A percentile compares a stretch with the other conserved stretches of the same genome.
These are phyloP conservation scores for Crocodylus rhombifer DNA, from an alignment of 2,797 vertebrate genomes.

Conservation along the genomic window DNA sequence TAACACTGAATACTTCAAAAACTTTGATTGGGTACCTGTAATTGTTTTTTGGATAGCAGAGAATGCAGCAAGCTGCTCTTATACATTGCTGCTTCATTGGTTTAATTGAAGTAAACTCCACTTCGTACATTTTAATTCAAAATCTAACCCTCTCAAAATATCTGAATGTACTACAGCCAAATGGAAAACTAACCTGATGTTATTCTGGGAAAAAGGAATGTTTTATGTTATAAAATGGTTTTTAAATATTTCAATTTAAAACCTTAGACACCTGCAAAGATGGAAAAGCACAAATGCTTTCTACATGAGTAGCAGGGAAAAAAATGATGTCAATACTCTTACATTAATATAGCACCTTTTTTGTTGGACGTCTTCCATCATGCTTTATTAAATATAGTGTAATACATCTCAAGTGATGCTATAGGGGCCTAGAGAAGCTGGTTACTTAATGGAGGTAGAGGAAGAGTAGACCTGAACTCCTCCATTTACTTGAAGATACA, in stretches of 20 bases:
- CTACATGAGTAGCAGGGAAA: background rate
- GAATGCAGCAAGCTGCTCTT: background rate
- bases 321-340: background rate
- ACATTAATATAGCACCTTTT: conserved; percentile 1
- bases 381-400: conserved; percentile 26
- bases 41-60: background rate
- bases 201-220: too few species aligned
- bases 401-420: conserved; percentile 2
- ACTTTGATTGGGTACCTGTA: background rate
- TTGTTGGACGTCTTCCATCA: conserved; percentile 14
- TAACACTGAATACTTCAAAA: background rate
- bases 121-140: background rate
- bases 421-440: background rate
- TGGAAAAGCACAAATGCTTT: background rate
- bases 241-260: background rate
- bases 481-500: background rate
- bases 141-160: too few species aligned
- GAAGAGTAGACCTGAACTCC: background rate
- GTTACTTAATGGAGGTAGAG: background rate
- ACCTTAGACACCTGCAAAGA: background rate
- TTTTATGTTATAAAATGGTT: background rate
- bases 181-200: too few species aligned
- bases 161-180: too few species aligned
- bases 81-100: background rate
- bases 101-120: background rate